Evolutionary conservation across 2,797 vertebrate species (phyloP).

Genomic region (Esox masquinongy): DNA sequence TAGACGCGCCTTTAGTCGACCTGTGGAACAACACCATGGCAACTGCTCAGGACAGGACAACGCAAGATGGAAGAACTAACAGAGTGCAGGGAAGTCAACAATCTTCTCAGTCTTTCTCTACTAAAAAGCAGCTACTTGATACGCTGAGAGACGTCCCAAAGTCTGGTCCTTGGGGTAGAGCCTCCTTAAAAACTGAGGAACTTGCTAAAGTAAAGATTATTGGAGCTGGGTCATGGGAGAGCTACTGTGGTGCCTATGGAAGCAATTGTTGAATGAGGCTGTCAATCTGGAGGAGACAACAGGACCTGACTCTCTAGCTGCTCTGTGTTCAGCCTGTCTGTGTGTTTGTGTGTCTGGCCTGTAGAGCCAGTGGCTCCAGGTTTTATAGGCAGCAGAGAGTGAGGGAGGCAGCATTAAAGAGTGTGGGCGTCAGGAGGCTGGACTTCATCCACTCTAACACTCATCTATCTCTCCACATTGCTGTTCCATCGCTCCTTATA

Average conservation of each 20-base stretch:
- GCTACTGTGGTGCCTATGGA: conserved; percentile 61
- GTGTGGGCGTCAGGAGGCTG: conserved; percentile 64
- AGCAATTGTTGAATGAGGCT: conserved; percentile 55
- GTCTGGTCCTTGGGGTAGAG: too few relatives aligned
- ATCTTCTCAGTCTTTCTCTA: not conserved
- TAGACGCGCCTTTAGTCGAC: conserved; percentile 89
- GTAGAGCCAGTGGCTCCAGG: conserved; percentile 31
- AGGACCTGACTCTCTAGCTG: conserved; percentile 41
- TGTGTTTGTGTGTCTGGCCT: too few relatives aligned
- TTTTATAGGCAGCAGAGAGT: conserved; percentile 57
- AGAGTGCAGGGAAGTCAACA: not conserved
- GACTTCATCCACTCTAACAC: conserved; percentile 50
- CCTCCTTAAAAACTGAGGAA: too few relatives aligned
- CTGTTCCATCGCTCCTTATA: conserved; percentile 57
- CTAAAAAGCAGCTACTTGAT: not conserved
- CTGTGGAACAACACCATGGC: conserved; percentile 71
- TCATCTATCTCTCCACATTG: too few relatives aligned
- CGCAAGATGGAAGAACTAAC: not conserved
- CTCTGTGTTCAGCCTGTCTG: conserved; percentile 21
- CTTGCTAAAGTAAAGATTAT: not conserved
- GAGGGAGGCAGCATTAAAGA: conserved; percentile 46
- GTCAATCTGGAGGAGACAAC: conserved; percentile 45
- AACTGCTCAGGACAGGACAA: conserved; percentile 26
- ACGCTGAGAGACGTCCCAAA: not conserved
- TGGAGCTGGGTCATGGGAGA: conserved; percentile 37